Percentiles rank a stretch among this genome's conserved stretches.
These are phyloP conservation scores for Leucophora obtusa DNA, from an alignment of 2,888 invertebrate species.

Conservation along the genomic window DNA sequence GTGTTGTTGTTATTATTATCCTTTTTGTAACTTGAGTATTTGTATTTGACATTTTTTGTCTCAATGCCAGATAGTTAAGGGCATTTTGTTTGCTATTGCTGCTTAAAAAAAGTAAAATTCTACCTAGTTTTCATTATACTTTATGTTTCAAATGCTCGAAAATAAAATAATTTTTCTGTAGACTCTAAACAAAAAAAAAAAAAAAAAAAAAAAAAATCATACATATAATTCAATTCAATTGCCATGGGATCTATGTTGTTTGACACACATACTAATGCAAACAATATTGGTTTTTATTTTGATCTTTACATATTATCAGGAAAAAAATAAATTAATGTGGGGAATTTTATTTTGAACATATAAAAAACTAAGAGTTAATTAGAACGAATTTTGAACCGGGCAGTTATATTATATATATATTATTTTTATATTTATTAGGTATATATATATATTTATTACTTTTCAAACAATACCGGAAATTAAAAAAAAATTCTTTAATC, in stretches of 20 bases:
- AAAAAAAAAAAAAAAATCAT: not conserved
- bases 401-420: too few species aligned
- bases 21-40: slow-evolving; percentile 25
- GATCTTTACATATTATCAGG: too few species aligned
- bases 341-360: too few species aligned
- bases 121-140: slow-evolving; percentile 19
- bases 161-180: slow-evolving; percentile 21
- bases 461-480: too few species aligned
- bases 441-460: too few species aligned
- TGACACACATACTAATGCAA: not conserved
- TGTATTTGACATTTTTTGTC: slow-evolving; percentile 58
- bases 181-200: not conserved
- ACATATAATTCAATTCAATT: slow-evolving; percentile 34
- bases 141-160: slow-evolving; percentile 23
- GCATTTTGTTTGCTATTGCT: slow-evolving; percentile 20
- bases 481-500: too few species aligned
- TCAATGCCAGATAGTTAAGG: slow-evolving; percentile 54
- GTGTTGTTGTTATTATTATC: slow-evolving; percentile 9
- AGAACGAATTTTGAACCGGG: too few species aligned
- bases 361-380: too few species aligned
- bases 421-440: too few species aligned
- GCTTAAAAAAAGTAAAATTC: slow-evolving; percentile 4
- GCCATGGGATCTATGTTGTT: slow-evolving; percentile 17
- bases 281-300: too few species aligned
- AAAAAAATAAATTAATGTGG: too few species aligned